phyloP scores from a whole-genome alignment of 2,888 invertebrate genomes.

The Athalia rosae region DNA sequence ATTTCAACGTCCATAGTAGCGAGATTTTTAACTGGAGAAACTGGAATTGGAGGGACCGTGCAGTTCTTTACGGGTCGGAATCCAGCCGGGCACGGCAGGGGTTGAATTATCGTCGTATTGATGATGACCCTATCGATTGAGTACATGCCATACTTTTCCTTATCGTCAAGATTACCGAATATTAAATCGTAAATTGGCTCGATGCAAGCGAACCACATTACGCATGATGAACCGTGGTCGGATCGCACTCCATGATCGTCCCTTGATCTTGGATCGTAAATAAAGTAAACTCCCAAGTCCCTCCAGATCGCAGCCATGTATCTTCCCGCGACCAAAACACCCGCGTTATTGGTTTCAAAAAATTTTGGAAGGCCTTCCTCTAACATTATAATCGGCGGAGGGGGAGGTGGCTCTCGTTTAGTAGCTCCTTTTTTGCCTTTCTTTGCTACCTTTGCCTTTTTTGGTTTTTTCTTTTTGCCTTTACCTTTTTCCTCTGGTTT shows the following conservation, averaged over 20 bases:
- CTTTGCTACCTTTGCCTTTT: slow-evolving; percentile 43
- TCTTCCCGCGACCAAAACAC: slow-evolving; percentile 61
- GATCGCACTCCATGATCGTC: slow-evolving; percentile 56
- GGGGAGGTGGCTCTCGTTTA: slow-evolving; percentile 51
- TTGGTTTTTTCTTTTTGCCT: slow-evolving; percentile 45
- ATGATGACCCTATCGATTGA: slow-evolving; percentile 61
- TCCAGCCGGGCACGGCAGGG: slow-evolving; percentile 63
- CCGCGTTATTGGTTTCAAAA: slow-evolving; percentile 65
- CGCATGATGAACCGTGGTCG: slow-evolving; percentile 58
- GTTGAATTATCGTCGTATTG: slow-evolving; percentile 60
- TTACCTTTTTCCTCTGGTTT: slow-evolving; percentile 59
- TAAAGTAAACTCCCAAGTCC: slow-evolving; percentile 66
- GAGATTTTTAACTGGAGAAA: slow-evolving; percentile 51
- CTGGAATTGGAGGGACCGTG: slow-evolving; percentile 53
- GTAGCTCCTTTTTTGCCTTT: slow-evolving; percentile 48
- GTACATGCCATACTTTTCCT: slow-evolving; percentile 62
- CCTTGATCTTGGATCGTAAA: slow-evolving; percentile 63
- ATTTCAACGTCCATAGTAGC: slow-evolving; percentile 60
- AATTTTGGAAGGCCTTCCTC: slow-evolving; percentile 62
- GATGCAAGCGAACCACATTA: slow-evolving; percentile 68
- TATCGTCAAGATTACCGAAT: slow-evolving; percentile 60
- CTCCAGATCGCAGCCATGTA: slow-evolving; percentile 65
- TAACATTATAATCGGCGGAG: slow-evolving; percentile 60
- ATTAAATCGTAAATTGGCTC: slow-evolving; percentile 63
- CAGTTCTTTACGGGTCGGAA: slow-evolving; percentile 61